A percentile compares a stretch with the other conserved stretches of the same genome.
Conservation (phyloP, 2,888 invertebrate genomes). For the Villa cingulata region DNA sequence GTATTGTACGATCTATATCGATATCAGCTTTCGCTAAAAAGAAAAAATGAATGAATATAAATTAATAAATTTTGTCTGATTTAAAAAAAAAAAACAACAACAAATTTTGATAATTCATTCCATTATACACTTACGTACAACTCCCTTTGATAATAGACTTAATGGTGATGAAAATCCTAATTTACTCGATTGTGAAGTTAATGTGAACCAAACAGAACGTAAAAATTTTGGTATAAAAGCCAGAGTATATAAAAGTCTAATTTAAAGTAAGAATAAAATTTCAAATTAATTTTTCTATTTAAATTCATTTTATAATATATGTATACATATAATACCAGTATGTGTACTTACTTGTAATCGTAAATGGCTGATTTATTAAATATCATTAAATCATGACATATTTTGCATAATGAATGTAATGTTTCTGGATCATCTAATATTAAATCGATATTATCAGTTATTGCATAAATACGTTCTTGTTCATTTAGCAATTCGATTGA, state of each 20-base stretch:
- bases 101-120: background rate
- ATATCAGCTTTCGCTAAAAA: conserved; percentile 42
- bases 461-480: conserved; percentile 40
- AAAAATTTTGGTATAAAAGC: conserved; percentile 68
- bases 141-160: conserved; percentile 33
- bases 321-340: background rate
- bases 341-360: conserved; percentile 56
- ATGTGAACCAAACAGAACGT: conserved; percentile 55
- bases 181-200: conserved; percentile 32
- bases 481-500: conserved; percentile 53
- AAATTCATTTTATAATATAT: no score
- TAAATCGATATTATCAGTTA: conserved; percentile 34
- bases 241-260: conserved; percentile 59
- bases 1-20: conserved; percentile 48
- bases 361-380: conserved; percentile 71
- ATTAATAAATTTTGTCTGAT: background rate
- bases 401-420: conserved; percentile 54
- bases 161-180: conserved; percentile 34
- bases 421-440: conserved; percentile 38
- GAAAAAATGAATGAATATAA: conserved; percentile 7
- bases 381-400: conserved; percentile 72
- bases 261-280: background rate
- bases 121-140: conserved; percentile 32
- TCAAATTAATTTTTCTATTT: background rate
- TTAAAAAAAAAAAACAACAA: background rate